Evolutionary conservation across 2,888 invertebrate genomes (phyloP).

Genomic region (Eristalis pertinax): DNA sequence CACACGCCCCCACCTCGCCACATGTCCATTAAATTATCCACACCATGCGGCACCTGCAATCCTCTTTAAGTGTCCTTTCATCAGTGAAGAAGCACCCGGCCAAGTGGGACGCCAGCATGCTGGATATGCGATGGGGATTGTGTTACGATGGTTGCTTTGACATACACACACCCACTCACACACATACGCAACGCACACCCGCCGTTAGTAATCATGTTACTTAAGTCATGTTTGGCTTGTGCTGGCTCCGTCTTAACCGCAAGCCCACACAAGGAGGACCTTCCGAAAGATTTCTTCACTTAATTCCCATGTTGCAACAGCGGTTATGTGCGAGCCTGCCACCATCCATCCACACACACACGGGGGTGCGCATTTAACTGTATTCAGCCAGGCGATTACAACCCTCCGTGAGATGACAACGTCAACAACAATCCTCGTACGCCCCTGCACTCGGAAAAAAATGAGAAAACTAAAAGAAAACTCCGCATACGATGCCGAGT

Average conservation of each 20-base stretch:
- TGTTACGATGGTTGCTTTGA: background rate
- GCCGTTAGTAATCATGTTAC: conserved; percentile 47
- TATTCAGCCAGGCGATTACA: conserved; percentile 40
- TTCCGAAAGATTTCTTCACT: conserved; percentile 58
- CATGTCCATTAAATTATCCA: conserved; percentile 70
- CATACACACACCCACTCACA: too few species aligned
- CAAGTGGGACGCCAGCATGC: background rate
- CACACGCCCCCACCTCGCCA: conserved; percentile 28
- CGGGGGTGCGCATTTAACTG: conserved; percentile 37
- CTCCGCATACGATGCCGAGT: background rate
- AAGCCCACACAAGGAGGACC: conserved; percentile 22
- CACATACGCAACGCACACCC: conserved; percentile 15
- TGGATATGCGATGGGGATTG: background rate
- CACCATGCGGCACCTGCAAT: conserved; percentile 46
- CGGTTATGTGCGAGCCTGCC: conserved; percentile 12
- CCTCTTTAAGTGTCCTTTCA: conserved; percentile 47
- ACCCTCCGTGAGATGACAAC: conserved; percentile 39
- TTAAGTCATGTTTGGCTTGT: conserved; percentile 16
- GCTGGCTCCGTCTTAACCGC: conserved; percentile 27
- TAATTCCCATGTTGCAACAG: conserved; percentile 33
- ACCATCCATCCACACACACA: background rate
- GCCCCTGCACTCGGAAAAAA: conserved; percentile 8
- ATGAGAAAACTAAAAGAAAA: background rate
- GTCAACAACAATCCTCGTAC: conserved; percentile 42
- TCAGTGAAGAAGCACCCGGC: conserved; percentile 34